These are phyloP conservation scores for Ceyx margarethae DNA, from an alignment of 2,113 vertebrate species.

Conservation along the genomic window DNA sequence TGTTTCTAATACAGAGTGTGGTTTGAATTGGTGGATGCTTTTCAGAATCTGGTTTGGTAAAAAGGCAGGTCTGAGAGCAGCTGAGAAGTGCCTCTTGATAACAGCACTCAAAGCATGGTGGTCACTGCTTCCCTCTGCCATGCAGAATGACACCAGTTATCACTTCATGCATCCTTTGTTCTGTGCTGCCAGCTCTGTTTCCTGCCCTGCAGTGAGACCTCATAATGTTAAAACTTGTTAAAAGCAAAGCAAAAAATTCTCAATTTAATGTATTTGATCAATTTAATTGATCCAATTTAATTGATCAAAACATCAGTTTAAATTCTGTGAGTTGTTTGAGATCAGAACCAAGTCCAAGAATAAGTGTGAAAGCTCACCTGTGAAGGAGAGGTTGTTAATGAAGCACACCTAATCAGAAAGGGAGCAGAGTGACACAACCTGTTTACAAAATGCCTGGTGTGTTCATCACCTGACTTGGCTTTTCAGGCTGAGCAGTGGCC, in stretches of 20 bases:
- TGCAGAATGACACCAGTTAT: not conserved
- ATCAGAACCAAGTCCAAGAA: not conserved
- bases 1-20: not conserved
- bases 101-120: not conserved
- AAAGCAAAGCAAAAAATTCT: not conserved
- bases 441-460: not conserved
- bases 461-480: not conserved
- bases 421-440: not conserved
- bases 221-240: not conserved
- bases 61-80: not conserved
- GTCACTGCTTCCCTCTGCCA: not conserved
- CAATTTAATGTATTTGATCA: too few relatives aligned
- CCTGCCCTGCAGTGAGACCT: not conserved
- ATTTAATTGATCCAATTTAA: too few relatives aligned
- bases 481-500: not conserved
- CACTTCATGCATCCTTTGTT: not conserved
- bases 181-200: not conserved
- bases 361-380: not conserved
- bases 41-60: not conserved
- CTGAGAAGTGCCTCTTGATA: not conserved
- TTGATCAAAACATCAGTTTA: not conserved
- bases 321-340: not conserved
- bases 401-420: not conserved
- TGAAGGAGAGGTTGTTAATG: not conserved
- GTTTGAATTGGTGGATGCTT: not conserved